Percentiles rank a stretch among this genome's conserved stretches.
Evolutionary conservation across 1,140 invertebrate species (phyloP).

Genomic region (Phymastichus coffea): DNA sequence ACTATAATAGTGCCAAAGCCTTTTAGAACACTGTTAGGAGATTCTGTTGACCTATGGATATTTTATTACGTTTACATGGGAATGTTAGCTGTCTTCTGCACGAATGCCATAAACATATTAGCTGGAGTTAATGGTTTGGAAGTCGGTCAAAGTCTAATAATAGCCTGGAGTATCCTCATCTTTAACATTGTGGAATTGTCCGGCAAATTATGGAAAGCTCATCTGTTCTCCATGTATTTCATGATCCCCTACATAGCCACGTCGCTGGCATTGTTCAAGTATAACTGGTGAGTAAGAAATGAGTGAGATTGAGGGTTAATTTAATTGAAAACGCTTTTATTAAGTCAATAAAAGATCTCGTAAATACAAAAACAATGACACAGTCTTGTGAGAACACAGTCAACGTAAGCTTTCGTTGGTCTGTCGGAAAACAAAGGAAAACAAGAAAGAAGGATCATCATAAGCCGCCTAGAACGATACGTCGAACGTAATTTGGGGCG

Average conservation of each 20-base stretch:
- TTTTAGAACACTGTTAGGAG: constrained; percentile 71
- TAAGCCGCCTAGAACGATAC: too few species aligned
- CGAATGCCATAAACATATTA: constrained; percentile 99
- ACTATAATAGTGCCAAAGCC: constrained; percentile 92
- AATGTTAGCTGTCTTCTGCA: constrained; percentile 98
- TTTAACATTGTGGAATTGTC: constrained; percentile 87
- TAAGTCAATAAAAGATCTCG: constrained; percentile 24
- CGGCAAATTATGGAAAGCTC: constrained; percentile 71
- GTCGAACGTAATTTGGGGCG: too few species aligned
- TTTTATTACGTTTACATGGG: constrained; percentile 99
- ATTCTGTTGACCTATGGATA: constrained; percentile 77
- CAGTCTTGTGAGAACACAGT: constrained; percentile 20
- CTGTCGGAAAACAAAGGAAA: neutral
- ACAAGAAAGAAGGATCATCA: neutral
- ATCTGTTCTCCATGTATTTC: constrained; percentile 91
- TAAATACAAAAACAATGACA: constrained; percentile 26
- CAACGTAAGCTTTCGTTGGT: neutral
- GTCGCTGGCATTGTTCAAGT: constrained; percentile 80
- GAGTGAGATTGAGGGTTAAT: neutral
- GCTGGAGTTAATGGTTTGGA: constrained; percentile 98
- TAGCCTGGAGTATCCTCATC: constrained; percentile 81
- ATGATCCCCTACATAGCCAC: constrained; percentile 91
- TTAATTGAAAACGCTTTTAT: constrained; percentile 18
- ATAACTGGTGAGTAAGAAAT: constrained; percentile 81
- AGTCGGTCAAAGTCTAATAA: constrained; percentile 94